Evolutionary conservation across 1,140 invertebrate species (phyloP), one percentile per base, ranked within the genome.

Genomic region (Philotrypesis tridentata): DNA sequence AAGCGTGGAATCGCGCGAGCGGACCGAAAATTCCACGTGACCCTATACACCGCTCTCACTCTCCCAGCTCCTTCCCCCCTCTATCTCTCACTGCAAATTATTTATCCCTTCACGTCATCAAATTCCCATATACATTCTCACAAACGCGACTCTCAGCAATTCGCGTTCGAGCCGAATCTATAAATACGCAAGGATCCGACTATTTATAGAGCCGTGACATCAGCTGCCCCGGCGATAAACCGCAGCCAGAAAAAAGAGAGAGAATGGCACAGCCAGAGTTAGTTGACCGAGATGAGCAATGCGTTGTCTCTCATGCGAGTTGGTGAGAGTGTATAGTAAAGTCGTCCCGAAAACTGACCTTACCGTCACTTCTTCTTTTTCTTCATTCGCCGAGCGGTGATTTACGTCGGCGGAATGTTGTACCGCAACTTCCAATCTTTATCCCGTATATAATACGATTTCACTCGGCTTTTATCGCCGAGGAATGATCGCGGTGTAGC

Each of bases 121-220:
- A 55, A n/a, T 4, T 55, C 48, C 48, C 48, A 17, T 14, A 43
- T 43, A 14, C 40, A 55, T 17, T 5, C 48, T 14, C 48, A 55
- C 0, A 43, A 14, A n/a, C 17, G n/a, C 33, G 33, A 37, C 33
- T 5, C 33, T 37, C 33, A 5, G 33, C 21, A 55, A n/a, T n/a
- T 70, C 67, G 27, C 31, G 67, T 29, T 29, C 29, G 68, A 33
- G 29, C 31, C 29, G 17, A n/a, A 71, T 70, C 43, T 79, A 79
- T 61, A 79, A 79, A 71, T 79, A 79, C 17, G 27, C 31, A 55
- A 72, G 23, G 43, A 6, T 61, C 14, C 6, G 67, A n/a, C 43
- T 79, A 79, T 79, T 71, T 71, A 79, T 79, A 79, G 23, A 25
- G 3, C 17, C 21, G 31, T 79, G 77, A 79, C 31, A 79, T 72